Conservation (phyloP, 2,797 vertebrate species). For the Sebastes kiyomatsui region DNA sequence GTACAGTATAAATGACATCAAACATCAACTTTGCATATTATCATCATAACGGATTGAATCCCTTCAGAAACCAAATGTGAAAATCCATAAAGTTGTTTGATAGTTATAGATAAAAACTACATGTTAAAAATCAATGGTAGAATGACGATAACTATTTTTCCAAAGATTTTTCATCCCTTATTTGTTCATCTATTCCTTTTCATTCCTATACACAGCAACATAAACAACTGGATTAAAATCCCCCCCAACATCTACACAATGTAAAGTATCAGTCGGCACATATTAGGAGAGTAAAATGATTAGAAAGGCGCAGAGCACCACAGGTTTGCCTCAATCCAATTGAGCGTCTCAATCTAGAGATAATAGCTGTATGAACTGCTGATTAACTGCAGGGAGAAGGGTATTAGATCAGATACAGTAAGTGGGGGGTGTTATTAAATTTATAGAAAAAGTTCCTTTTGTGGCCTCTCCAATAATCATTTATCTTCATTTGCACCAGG, state of each 20-base stretch:
- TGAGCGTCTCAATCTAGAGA: constrained; percentile 3
- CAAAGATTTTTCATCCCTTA: not conserved
- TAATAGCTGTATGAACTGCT: constrained; percentile 23
- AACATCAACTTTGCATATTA: too few species aligned
- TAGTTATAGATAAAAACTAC: not conserved
- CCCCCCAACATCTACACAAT: not conserved
- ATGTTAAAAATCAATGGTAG: not conserved
- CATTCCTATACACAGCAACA: not conserved
- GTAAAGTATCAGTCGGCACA: not conserved
- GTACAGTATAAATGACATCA: too few species aligned
- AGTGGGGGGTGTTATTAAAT: not conserved
- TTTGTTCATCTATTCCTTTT: not conserved
- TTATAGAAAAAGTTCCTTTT: constrained; percentile 7
- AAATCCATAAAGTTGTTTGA: not conserved
- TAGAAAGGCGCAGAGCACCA: constrained; percentile 6
- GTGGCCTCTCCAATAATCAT: not conserved
- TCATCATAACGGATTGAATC: too few species aligned
- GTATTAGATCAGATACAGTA: not conserved
- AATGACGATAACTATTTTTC: not conserved
- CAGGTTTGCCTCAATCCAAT: constrained; percentile 24
- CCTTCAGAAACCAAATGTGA: not conserved
- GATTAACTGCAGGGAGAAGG: constrained; percentile 6
- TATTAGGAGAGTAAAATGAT: constrained; percentile 22
- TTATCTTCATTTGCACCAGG: constrained; percentile 19
- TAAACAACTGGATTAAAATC: constrained; percentile 8